Evolutionary conservation across 2,113 vertebrate species (phyloP).

Genomic region (Vidua chalybeata): DNA sequence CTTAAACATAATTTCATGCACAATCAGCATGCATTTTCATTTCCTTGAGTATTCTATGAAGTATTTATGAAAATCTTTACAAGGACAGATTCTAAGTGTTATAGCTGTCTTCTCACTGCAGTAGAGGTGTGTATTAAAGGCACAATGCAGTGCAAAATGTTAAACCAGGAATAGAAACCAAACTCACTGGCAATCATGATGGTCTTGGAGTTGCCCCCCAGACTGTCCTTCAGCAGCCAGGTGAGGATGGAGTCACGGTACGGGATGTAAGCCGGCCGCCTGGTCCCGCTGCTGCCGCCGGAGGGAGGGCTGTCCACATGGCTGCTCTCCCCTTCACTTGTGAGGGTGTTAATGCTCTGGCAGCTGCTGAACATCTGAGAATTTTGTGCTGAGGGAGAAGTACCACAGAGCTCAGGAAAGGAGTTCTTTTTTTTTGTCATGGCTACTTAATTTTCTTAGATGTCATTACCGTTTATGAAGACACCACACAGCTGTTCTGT

Average conservation of each 20-base stretch:
- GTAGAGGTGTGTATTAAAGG: neutral
- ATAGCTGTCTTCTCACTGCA: neutral
- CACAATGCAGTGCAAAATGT: neutral
- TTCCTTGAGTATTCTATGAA: neutral
- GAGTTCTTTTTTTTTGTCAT: neutral
- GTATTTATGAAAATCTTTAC: neutral
- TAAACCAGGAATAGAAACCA: neutral
- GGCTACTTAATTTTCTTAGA: neutral
- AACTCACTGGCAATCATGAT: constrained; percentile 97
- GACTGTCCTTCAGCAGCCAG: constrained; percentile 96
- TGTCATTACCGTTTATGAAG: neutral
- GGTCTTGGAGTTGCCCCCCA: constrained; percentile 96
- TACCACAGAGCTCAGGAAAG: neutral
- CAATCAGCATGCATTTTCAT: neutral
- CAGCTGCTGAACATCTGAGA: constrained; percentile 93
- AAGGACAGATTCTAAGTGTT: neutral
- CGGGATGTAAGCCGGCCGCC: constrained; percentile 88
- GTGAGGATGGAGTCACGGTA: constrained; percentile 97
- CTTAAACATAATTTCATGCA: neutral
- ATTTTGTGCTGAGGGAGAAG: constrained; percentile 86
- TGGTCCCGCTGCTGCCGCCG: constrained; percentile 18
- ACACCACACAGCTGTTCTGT: neutral
- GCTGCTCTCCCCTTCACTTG: constrained; percentile 82
- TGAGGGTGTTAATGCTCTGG: constrained; percentile 89
- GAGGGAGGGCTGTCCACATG: constrained; percentile 70